Conservation (phyloP, 2,797 vertebrate species). For the Strix occidentalis region DNA sequence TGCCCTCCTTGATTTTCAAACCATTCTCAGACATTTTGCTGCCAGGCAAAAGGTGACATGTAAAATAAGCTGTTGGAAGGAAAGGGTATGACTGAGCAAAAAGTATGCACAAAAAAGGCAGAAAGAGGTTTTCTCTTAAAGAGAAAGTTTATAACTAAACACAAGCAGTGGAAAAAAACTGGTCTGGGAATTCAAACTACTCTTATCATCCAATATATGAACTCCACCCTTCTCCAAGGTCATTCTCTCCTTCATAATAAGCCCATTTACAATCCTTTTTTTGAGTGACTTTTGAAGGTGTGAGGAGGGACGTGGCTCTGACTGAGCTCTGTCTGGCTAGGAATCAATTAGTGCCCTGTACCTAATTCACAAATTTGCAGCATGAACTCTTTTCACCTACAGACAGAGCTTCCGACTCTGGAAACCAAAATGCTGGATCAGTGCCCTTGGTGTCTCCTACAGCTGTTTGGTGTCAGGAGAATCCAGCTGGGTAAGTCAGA, state of each 20-base stretch:
- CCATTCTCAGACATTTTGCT: constrained; percentile 5
- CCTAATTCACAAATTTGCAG: not conserved
- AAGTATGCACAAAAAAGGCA: not conserved
- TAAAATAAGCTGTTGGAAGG: constrained; percentile 23
- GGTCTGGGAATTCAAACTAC: not conserved
- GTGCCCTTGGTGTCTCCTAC: not conserved
- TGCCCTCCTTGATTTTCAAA: constrained; percentile 32
- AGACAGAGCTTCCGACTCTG: not conserved
- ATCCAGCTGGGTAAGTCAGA: not conserved
- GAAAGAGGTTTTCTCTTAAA: not conserved
- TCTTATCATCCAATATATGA: not conserved
- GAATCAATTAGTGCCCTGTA: not conserved
- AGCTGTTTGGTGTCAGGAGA: not conserved
- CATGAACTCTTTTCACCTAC: not conserved
- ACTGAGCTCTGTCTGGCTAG: not conserved
- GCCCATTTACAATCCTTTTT: not conserved
- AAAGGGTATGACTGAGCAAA: constrained; percentile 2
- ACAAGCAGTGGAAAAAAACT: not conserved
- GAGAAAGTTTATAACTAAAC: not conserved
- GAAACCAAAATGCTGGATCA: not conserved
- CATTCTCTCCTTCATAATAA: not conserved
- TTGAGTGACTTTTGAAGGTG: not conserved
- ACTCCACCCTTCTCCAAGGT: not conserved
- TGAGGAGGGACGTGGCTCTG: not conserved
- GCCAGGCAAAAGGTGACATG: not conserved